These are phyloP conservation scores for Suillia variegata DNA, from an alignment of 2,888 invertebrate species.

Conservation along the genomic window DNA sequence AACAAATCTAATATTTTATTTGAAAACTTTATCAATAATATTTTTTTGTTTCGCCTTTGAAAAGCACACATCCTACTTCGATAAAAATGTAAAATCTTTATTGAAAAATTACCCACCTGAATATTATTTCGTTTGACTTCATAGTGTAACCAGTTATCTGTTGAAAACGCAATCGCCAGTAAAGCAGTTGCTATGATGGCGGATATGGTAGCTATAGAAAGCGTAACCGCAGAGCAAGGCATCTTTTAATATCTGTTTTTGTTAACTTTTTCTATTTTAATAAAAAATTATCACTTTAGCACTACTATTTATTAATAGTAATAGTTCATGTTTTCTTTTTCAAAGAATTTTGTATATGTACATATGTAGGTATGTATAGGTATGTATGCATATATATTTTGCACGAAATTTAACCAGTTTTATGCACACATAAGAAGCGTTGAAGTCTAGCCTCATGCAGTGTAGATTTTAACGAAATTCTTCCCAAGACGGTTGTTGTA, in stretches of 20 bases:
- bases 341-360: neutral
- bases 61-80: no score
- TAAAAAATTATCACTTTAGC: no score
- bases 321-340: neutral
- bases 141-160: slow-evolving; percentile 96
- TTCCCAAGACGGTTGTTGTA: slow-evolving; percentile 14
- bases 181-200: slow-evolving; percentile 93
- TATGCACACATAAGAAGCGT: no score
- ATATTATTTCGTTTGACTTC: slow-evolving; percentile 88
- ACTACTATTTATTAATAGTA: no score
- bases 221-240: slow-evolving; percentile 93
- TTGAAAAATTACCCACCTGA: slow-evolving; percentile 76
- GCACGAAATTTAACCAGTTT: no score
- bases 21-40: no score
- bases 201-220: slow-evolving; percentile 94
- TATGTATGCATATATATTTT: neutral
- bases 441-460: no score
- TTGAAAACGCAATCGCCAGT: slow-evolving; percentile 91
- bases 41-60: no score
- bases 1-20: neutral
- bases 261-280: neutral
- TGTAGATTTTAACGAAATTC: slow-evolving; percentile 9
- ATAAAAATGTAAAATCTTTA: no score
- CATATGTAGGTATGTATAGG: no score
- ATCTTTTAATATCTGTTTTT: slow-evolving; percentile 63